These are phyloP conservation scores for Ammospiza nelsoni DNA, from an alignment of 2,113 vertebrate genomes.

Conservation along the genomic window DNA sequence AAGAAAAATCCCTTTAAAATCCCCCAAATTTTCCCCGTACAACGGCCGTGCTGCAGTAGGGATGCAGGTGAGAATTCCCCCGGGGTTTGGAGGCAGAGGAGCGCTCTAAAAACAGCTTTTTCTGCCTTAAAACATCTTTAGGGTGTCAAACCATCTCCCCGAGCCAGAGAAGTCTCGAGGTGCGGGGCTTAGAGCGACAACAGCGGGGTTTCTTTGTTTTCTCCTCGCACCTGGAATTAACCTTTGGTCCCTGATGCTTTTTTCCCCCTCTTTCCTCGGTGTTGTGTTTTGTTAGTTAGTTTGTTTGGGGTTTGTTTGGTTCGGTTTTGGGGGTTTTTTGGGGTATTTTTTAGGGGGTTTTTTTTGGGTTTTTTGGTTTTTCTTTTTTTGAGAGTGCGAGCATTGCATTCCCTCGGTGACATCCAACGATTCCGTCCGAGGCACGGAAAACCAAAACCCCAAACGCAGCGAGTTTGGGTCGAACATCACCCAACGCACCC, in stretches of 20 bases:
- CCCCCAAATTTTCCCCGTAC: rapidly evolving
- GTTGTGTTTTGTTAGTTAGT: background rate
- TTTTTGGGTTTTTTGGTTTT: background rate
- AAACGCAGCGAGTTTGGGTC: background rate
- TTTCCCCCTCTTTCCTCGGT: rapidly evolving
- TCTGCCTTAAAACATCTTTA: background rate
- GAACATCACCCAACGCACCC: rapidly evolving
- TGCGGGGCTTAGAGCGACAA: rapidly evolving
- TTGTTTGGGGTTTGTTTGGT: too few species aligned
- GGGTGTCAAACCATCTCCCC: rapidly evolving
- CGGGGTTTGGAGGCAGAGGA: background rate
- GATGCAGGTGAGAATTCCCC: background rate
- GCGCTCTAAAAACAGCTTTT: background rate
- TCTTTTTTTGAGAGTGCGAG: rapidly evolving
- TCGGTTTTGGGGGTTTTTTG: background rate
- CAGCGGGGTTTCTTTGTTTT: background rate
- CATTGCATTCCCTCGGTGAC: rapidly evolving
- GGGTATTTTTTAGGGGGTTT: too few species aligned
- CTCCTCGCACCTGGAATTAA: background rate
- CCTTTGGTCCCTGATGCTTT: background rate
- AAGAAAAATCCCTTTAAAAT: background rate
- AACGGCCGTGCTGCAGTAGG: rapidly evolving
- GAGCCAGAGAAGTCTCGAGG: background rate
- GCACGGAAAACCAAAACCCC: background rate
- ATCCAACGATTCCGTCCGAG: rapidly evolving